phyloP scores from a whole-genome alignment of 2,888 invertebrate genomes.

The Acronicta alni region DNA sequence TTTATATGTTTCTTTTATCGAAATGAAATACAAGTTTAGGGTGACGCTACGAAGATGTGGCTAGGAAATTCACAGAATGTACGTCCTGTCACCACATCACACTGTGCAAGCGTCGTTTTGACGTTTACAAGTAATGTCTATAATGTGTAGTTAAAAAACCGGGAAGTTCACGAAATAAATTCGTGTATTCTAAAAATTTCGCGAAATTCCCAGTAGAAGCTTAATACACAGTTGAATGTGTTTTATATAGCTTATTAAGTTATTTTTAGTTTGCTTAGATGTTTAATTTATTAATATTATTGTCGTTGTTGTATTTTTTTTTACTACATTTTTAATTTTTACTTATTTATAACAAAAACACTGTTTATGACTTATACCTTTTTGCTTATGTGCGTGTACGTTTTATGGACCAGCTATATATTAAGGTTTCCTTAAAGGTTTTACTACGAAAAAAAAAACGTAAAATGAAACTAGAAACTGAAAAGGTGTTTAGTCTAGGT shows the following conservation, averaged over 20 bases:
- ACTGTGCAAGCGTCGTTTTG: slow-evolving; percentile 64
- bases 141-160: slow-evolving; percentile 61
- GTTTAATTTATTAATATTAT: slow-evolving; percentile 63
- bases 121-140: slow-evolving; percentile 55
- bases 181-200: slow-evolving; percentile 38
- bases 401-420: slow-evolving; percentile 8
- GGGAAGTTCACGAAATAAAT: slow-evolving; percentile 58
- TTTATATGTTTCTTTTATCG: slow-evolving; percentile 54
- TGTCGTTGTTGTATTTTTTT: slow-evolving; percentile 64
- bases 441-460: neutral
- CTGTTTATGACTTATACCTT: slow-evolving; percentile 39
- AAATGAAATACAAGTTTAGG: slow-evolving; percentile 71
- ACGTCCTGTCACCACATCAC: slow-evolving; percentile 61
- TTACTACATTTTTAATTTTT: slow-evolving; percentile 39
- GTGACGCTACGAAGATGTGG: slow-evolving; percentile 78
- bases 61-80: slow-evolving; percentile 63
- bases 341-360: slow-evolving; percentile 31
- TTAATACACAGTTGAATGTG: slow-evolving; percentile 61
- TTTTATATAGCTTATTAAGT: slow-evolving; percentile 64
- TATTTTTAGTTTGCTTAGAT: slow-evolving; percentile 64
- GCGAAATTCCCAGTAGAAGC: slow-evolving; percentile 61
- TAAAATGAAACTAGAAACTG: no score
- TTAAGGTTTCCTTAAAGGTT: neutral
- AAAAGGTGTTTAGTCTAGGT: no score
- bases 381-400: slow-evolving; percentile 37